These are phyloP conservation scores for Manis pentadactyla DNA, from an alignment of 2,797 vertebrate genomes.

Conservation along the genomic window DNA sequence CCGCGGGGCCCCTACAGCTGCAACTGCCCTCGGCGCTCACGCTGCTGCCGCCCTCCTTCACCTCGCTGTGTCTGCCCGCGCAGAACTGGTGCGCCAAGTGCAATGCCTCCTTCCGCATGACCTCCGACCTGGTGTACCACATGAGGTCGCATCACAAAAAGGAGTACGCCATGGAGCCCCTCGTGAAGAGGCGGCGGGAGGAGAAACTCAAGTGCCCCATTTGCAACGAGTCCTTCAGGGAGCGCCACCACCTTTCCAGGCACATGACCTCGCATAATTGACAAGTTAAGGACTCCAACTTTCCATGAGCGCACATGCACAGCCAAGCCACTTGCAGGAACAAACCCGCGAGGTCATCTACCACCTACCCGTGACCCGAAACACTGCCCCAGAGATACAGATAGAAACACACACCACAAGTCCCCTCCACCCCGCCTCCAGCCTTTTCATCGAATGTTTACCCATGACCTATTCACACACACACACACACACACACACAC, in stretches of 20 bases:
- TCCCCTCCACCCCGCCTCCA: neutral
- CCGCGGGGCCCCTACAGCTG: slow-evolving; percentile 91
- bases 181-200: slow-evolving; percentile 96
- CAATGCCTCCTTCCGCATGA: slow-evolving; percentile 99
- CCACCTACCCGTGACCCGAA: neutral
- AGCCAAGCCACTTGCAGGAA: slow-evolving; percentile 47
- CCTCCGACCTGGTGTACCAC: slow-evolving; percentile 98
- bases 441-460: slow-evolving; percentile 48
- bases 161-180: slow-evolving; percentile 96
- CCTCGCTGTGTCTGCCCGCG: slow-evolving; percentile 96
- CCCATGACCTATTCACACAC: neutral
- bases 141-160: slow-evolving; percentile 99
- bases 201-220: slow-evolving; percentile 99
- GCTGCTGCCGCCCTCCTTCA: slow-evolving; percentile 96
- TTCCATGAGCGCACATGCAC: neutral
- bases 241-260: slow-evolving; percentile 97
- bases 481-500: neutral
- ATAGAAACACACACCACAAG: neutral
- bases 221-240: slow-evolving; percentile 98
- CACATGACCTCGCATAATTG: slow-evolving; percentile 99
- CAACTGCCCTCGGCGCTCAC: slow-evolving; percentile 97
- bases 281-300: slow-evolving; percentile 55
- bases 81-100: slow-evolving; percentile 99
- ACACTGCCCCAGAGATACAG: neutral
- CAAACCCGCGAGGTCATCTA: neutral